Evolutionary conservation across 2,888 invertebrate genomes (phyloP).

Genomic region (Xylota sylvarum): DNA sequence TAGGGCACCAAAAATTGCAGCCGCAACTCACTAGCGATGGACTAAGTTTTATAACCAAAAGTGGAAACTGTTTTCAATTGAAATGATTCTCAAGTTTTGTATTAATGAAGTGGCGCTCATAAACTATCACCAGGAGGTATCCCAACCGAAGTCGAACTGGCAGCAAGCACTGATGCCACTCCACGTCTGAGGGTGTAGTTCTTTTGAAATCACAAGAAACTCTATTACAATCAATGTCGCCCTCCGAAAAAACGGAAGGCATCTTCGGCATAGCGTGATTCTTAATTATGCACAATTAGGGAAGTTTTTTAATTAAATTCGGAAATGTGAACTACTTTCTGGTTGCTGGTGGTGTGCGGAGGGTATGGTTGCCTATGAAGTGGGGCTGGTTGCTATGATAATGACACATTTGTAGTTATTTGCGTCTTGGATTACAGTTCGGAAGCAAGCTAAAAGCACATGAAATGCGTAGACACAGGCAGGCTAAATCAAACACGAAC

Average conservation of each 20-base stretch:
- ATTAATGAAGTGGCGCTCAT: conserved; percentile 70
- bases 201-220: conserved; percentile 45
- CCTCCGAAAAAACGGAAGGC: conserved; percentile 23
- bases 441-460: background rate
- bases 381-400: background rate
- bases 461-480: background rate
- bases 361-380: background rate
- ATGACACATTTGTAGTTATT: conserved; percentile 20
- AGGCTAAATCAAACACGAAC: background rate
- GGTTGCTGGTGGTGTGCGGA: background rate
- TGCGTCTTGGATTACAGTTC: background rate
- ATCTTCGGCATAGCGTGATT: conserved; percentile 35
- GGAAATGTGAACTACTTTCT: conserved; percentile 53
- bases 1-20: conserved; percentile 16
- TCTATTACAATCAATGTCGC: conserved; percentile 55
- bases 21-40: conserved; percentile 12
- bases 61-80: conserved; percentile 60
- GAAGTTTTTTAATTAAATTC: conserved; percentile 72
- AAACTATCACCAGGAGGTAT: conserved; percentile 51
- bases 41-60: conserved; percentile 56
- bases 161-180: conserved; percentile 1
- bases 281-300: conserved; percentile 70
- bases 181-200: background rate
- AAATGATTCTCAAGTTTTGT: conserved; percentile 67
- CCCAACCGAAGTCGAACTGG: background rate